A percentile compares a stretch with the other conserved stretches of the same genome.
phyloP scores from a whole-genome alignment of 1,140 invertebrate species.

The Megalopta genalis region DNA sequence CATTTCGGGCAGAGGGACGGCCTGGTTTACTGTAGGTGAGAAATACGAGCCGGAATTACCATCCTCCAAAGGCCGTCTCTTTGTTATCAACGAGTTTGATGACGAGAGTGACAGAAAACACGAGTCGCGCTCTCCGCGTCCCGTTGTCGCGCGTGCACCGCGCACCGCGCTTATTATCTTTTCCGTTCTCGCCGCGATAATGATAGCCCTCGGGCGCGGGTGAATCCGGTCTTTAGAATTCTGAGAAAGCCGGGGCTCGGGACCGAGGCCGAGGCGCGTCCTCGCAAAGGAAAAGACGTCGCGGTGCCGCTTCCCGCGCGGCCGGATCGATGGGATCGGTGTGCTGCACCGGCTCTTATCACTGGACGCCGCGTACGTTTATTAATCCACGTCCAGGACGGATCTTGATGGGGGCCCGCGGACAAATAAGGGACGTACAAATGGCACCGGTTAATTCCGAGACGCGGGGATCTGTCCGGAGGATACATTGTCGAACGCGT shows the following conservation, averaged over 20 bases:
- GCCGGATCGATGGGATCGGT: conserved; percentile 33
- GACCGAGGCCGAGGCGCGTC: conserved; percentile 31
- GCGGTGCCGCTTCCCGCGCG: conserved; percentile 33
- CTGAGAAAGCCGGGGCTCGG: not conserved
- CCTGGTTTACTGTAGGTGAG: conserved; percentile 87
- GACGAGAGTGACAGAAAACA: conserved; percentile 64
- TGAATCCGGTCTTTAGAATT: conserved; percentile 37
- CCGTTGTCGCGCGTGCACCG: conserved; percentile 1
- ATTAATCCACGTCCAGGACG: not conserved
- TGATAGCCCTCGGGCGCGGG: conserved; percentile 26
- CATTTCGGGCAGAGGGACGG: conserved; percentile 92
- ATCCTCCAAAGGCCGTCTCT: conserved; percentile 61
- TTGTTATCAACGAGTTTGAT: conserved; percentile 68
- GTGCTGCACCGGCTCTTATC: not conserved
- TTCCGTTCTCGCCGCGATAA: conserved; percentile 10
- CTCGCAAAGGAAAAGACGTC: conserved; percentile 39
- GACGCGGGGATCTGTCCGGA: not conserved
- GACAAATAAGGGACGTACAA: not conserved
- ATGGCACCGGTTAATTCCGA: not conserved
- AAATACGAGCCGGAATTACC: conserved; percentile 61
- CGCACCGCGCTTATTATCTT: conserved; percentile 15
- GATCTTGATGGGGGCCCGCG: not conserved
- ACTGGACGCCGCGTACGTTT: not conserved
- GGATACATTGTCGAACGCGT: too few relatives aligned
- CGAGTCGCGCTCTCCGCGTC: conserved; percentile 50